Conservation (phyloP, 2,797 vertebrate genomes). For the Danio choprae region DNA sequence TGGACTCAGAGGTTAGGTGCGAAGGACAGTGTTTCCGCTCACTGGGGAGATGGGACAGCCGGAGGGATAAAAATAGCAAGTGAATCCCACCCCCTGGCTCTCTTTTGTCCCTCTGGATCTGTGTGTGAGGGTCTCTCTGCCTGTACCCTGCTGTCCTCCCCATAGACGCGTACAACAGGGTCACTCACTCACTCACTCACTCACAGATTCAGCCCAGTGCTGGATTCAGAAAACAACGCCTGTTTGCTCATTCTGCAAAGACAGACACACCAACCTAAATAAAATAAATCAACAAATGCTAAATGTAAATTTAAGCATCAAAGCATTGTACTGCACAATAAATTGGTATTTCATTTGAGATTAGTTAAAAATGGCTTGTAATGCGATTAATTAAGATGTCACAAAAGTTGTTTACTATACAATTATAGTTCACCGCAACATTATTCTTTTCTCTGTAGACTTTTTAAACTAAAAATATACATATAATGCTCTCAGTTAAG, state of each 20-base stretch:
- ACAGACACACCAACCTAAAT: background rate
- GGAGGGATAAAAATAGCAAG: constrained; percentile 51
- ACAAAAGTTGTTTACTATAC: background rate
- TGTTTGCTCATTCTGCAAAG: background rate
- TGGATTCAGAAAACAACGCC: background rate
- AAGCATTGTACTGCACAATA: background rate
- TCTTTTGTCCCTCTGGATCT: constrained; percentile 20
- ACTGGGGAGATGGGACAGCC: constrained; percentile 26
- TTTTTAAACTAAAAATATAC: too few relatives aligned
- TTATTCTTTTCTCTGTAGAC: too few relatives aligned
- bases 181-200: constrained; percentile 1
- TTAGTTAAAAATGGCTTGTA: background rate
- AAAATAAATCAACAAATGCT: too few relatives aligned
- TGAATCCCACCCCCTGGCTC: constrained; percentile 12
- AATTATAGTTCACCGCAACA: background rate
- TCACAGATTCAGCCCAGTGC: background rate
- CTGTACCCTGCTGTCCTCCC: constrained; percentile 15
- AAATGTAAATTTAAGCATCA: background rate
- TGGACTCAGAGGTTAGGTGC: constrained; percentile 4
- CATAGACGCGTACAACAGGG: background rate
- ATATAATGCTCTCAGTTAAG: too few relatives aligned
- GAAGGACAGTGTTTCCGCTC: constrained; percentile 16
- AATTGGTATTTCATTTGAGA: too few relatives aligned
- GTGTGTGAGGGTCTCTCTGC: constrained; percentile 16
- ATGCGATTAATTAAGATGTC: background rate